Percentiles rank a stretch among this genome's conserved stretches.
These are phyloP conservation scores for Mergus octosetaceus DNA, from an alignment of 2,797 vertebrate genomes.

Conservation along the genomic window DNA sequence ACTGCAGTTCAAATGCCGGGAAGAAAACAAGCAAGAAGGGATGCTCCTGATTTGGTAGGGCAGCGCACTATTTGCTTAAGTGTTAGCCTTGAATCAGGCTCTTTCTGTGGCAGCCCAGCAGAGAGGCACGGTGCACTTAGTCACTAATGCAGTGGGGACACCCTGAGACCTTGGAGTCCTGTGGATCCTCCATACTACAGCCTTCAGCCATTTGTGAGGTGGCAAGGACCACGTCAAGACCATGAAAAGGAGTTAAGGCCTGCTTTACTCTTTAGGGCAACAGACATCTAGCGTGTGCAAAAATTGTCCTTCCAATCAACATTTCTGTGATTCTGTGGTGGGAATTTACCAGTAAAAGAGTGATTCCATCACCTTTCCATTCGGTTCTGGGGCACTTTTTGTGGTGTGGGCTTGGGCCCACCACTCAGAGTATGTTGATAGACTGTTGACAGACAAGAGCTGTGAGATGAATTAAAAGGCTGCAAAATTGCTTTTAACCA, in stretches of 20 bases:
- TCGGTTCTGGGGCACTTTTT: not conserved
- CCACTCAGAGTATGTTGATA: not conserved
- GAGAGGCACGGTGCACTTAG: not conserved
- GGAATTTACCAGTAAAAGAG: not conserved
- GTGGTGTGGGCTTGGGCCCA: not conserved
- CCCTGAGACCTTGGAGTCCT: not conserved
- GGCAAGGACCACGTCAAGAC: not conserved
- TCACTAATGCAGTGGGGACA: rapidly evolving
- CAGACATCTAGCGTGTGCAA: not conserved
- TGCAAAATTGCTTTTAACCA: not conserved
- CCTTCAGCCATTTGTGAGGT: not conserved
- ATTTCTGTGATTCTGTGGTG: not conserved
- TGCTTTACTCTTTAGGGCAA: not conserved
- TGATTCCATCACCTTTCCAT: not conserved
- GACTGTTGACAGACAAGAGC: not conserved
- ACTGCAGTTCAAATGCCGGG: slow-evolving; percentile 28
- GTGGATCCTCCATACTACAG: not conserved
- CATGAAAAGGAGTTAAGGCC: not conserved
- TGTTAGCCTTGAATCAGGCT: not conserved
- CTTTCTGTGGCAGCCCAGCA: not conserved
- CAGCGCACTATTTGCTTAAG: not conserved
- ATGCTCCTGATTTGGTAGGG: slow-evolving; percentile 19
- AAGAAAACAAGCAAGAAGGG: slow-evolving; percentile 58
- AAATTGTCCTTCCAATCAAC: rapidly evolving
- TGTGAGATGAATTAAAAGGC: not conserved